Evolutionary conservation across 2,113 vertebrate genomes (phyloP).

Genomic region (Phalacrocorax brasilianus): DNA sequence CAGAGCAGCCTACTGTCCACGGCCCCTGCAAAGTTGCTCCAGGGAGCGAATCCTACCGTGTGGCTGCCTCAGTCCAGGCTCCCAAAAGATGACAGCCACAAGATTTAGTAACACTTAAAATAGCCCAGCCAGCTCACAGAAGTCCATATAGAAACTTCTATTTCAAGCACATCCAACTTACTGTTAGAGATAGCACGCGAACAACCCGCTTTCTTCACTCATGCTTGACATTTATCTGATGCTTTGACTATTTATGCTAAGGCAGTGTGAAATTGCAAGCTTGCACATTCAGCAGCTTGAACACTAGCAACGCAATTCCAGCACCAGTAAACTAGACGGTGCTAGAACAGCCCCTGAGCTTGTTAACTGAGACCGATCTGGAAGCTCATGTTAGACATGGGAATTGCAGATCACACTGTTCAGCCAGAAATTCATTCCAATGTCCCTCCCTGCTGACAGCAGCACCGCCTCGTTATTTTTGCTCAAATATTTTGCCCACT

Average conservation of each 20-base stretch:
- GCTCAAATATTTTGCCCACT: background rate
- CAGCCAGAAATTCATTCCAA: background rate
- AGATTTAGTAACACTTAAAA: constrained; percentile 62
- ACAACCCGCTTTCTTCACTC: constrained; percentile 21
- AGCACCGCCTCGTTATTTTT: background rate
- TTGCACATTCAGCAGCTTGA: constrained; percentile 13
- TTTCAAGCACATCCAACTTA: constrained; percentile 57
- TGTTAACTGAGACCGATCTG: accelerated
- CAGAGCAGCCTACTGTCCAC: background rate
- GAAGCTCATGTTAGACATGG: background rate
- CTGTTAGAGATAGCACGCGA: constrained; percentile 7
- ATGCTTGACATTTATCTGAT: constrained; percentile 44
- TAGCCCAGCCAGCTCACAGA: constrained; percentile 43
- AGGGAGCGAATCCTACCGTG: constrained; percentile 33
- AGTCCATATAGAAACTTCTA: constrained; percentile 49
- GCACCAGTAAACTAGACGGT: background rate
- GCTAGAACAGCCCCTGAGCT: background rate
- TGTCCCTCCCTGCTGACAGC: background rate
- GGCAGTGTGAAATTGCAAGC: background rate
- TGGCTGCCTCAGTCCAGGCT: background rate
- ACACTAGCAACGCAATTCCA: background rate
- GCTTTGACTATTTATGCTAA: constrained; percentile 26
- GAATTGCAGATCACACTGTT: background rate
- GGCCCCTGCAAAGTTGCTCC: background rate
- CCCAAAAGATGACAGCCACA: constrained; percentile 33